Evolutionary conservation across 2,113 vertebrate species (phyloP).

Genomic region (Leptobrachium leishanense): DNA sequence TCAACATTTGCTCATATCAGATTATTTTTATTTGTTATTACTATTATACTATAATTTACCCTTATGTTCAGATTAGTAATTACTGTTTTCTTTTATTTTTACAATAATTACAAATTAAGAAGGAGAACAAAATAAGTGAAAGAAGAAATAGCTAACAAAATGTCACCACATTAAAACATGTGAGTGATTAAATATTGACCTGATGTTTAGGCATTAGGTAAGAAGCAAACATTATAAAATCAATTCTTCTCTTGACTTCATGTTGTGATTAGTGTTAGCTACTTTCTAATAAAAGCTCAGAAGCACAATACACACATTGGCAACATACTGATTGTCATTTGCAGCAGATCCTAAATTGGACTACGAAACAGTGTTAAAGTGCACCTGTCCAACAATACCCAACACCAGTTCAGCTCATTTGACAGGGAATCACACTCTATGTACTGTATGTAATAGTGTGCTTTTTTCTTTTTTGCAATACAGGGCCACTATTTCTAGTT

Average conservation of each 20-base stretch:
- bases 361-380: constrained; percentile 22
- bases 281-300: constrained; percentile 40
- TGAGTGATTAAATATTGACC: constrained; percentile 51
- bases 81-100: neutral
- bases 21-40: too few species aligned
- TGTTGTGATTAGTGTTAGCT: constrained; percentile 48
- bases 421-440: too few species aligned
- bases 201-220: constrained; percentile 49
- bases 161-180: constrained; percentile 41
- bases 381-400: too few species aligned
- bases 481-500: too few species aligned
- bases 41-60: too few species aligned
- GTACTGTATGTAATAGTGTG: too few species aligned
- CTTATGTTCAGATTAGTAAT: too few species aligned
- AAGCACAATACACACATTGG: constrained; percentile 23
- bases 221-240: constrained; percentile 47
- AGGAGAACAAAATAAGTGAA: constrained; percentile 26
- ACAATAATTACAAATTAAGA: constrained; percentile 23
- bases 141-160: constrained; percentile 37
- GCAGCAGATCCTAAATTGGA: neutral
- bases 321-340: constrained; percentile 27
- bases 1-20: too few species aligned
- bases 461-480: too few species aligned
- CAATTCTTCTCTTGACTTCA: constrained; percentile 49
- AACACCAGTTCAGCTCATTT: too few species aligned